Evolutionary conservation across 2,113 vertebrate species (phyloP), one percentile per base, ranked within the genome.

Genomic region (Seriola aureovittata): DNA sequence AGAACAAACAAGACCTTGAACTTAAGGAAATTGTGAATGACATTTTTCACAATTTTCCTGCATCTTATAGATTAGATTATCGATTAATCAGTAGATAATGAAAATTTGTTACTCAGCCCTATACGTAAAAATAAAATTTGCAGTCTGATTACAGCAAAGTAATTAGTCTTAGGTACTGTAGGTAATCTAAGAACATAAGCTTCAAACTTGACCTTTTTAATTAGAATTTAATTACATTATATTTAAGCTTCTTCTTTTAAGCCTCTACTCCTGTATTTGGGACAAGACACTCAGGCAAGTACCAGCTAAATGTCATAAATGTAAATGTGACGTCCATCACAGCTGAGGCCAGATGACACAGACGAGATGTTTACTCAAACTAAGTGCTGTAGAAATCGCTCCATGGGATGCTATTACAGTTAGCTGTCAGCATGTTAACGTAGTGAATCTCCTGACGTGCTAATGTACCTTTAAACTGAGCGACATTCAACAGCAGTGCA

Each of bases 181-280:
- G 32, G 62, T 77, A 57, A 79, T 38, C 19, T 72, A 72, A 69
- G 21, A 82, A 50, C 16, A 34, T 62, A 84, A 87, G 70, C 75
- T 54, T 81, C 34, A 59, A 70, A 59, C 4, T 67, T 46, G 59
- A 68, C 50, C 71, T 55, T 60, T 25, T 42, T 42, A 10, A 42
- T 42, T 42, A 42, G 32, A 42, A 73, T 85, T 73, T 58, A 80
- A 80, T 81, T 78, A 66, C n/a, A 75, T 82, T 82, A 67, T 76
- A 71, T 71, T 54, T 44, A 81, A 85, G 76, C 71, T 64, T 59
- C 50, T 70, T 59, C 54, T 68, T 81, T 63, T 44, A 81, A 78
- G 73, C 62, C 52, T 67, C 21, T 16, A 21, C 66, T 0, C 5
- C 68, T 62, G 38, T 38, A 17, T 72, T 71, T 60, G 19, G 60